Evolutionary conservation across 2,888 invertebrate genomes (phyloP).

Genomic region (Parnassius apollo): DNA sequence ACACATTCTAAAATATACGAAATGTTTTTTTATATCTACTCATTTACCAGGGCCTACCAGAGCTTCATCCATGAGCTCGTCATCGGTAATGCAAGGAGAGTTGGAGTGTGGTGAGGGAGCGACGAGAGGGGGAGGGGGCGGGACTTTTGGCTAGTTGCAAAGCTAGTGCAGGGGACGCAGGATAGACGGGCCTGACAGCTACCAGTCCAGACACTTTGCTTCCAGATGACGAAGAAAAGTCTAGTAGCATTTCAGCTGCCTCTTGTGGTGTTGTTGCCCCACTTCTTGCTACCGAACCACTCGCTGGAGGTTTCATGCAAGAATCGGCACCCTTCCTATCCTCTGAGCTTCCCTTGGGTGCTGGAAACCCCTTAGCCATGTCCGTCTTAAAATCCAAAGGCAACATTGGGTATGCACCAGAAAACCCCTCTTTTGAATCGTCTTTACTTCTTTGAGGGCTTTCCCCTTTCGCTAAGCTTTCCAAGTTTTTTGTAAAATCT

Average conservation of each 20-base stretch:
- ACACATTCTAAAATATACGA: not conserved
- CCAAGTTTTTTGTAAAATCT: constrained; percentile 65
- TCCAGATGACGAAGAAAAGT: constrained; percentile 83
- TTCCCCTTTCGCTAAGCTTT: constrained; percentile 63
- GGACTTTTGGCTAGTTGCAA: constrained; percentile 90
- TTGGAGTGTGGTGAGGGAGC: constrained; percentile 86
- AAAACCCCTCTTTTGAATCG: constrained; percentile 59
- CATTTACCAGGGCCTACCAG: constrained; percentile 89
- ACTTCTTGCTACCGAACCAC: constrained; percentile 65
- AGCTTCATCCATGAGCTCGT: constrained; percentile 94
- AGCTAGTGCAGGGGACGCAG: constrained; percentile 85
- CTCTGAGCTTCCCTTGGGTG: constrained; percentile 69
- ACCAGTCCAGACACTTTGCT: constrained; percentile 78
- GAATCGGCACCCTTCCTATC: constrained; percentile 74
- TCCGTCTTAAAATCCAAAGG: constrained; percentile 75
- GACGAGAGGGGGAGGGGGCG: constrained; percentile 85
- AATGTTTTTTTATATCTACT: constrained; percentile 36
- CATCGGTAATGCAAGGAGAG: constrained; percentile 92
- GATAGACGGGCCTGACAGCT: constrained; percentile 80
- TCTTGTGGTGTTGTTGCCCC: constrained; percentile 80
- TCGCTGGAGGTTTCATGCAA: constrained; percentile 72
- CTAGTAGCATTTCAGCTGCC: constrained; percentile 84
- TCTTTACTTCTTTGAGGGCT: constrained; percentile 66
- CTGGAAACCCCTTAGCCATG: constrained; percentile 68
- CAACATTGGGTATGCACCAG: constrained; percentile 61